Evolutionary conservation across 1,140 invertebrate genomes (phyloP).

Genomic region (Helicoverpa zea): DNA sequence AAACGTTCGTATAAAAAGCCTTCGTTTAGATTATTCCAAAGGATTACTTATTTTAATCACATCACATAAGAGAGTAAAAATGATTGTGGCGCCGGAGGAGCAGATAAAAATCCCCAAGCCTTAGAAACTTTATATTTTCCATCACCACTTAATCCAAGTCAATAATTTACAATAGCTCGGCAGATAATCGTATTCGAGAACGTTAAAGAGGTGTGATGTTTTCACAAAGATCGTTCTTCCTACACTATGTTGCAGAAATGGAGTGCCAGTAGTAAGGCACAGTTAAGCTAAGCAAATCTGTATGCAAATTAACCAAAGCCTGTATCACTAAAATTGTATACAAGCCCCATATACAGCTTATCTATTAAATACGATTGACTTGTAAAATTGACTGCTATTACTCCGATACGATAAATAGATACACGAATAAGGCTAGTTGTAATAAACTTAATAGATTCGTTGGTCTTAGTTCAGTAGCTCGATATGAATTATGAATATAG

Average conservation of each 20-base stretch:
- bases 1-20: too few relatives aligned
- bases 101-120: too few relatives aligned
- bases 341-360: slow-evolving; percentile 51
- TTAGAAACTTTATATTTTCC: too few relatives aligned
- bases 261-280: slow-evolving; percentile 32
- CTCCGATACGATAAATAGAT: slow-evolving; percentile 23
- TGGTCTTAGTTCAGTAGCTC: neutral
- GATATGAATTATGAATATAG: slow-evolving; percentile 22
- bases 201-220: too few relatives aligned
- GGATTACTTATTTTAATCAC: too few relatives aligned
- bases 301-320: slow-evolving; percentile 55
- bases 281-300: slow-evolving; percentile 54
- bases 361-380: slow-evolving; percentile 51
- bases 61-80: too few relatives aligned
- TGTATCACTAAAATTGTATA: slow-evolving; percentile 57
- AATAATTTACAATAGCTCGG: too few relatives aligned
- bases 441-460: slow-evolving; percentile 23
- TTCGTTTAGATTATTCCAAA: too few relatives aligned
- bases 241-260: neutral
- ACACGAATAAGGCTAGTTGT: slow-evolving; percentile 27
- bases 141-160: too few relatives aligned
- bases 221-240: neutral
- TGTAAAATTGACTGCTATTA: slow-evolving; percentile 50
- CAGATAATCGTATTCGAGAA: too few relatives aligned
- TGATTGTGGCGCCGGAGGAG: too few relatives aligned